Percentiles rank a stretch among this genome's conserved stretches.
phyloP scores from a whole-genome alignment of 2,113 vertebrate genomes.

The Hippoglossus stenolepis region DNA sequence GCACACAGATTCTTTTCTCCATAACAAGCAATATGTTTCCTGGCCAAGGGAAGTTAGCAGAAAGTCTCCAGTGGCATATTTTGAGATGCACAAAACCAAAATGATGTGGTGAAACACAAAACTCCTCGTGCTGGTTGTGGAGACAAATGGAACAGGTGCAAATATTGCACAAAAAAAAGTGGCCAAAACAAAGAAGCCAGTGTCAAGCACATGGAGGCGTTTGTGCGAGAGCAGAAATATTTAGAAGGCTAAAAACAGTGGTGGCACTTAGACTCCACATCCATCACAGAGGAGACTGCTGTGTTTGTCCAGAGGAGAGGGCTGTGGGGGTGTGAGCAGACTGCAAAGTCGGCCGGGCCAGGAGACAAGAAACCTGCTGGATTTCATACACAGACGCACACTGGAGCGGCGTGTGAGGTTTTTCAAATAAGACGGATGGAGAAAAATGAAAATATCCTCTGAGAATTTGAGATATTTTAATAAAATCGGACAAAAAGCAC shows the following conservation, averaged over 20 bases:
- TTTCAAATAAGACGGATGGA: conserved; percentile 16
- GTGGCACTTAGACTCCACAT: conserved; percentile 76
- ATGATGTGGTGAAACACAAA: conserved; percentile 1
- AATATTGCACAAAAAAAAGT: conserved; percentile 72
- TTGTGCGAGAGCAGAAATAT: conserved; percentile 79
- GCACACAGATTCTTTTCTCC: conserved; percentile 17
- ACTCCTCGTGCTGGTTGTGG: conserved; percentile 11
- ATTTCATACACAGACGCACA: conserved; percentile 7
- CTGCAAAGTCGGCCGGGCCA: conserved; percentile 67
- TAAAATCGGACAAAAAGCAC: background rate
- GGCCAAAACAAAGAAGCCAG: conserved; percentile 79
- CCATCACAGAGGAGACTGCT: conserved; percentile 82
- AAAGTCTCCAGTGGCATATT: conserved; percentile 52
- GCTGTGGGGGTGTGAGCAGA: conserved; percentile 72
- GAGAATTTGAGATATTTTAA: background rate
- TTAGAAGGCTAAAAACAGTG: conserved; percentile 81
- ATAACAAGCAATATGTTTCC: conserved; percentile 60
- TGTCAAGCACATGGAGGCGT: conserved; percentile 70
- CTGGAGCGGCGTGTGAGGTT: conserved; percentile 10
- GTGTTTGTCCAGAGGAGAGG: conserved; percentile 76
- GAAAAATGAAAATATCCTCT: conserved; percentile 4
- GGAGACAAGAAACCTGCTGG: conserved; percentile 47
- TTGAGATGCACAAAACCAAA: conserved; percentile 46
- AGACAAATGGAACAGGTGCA: conserved; percentile 81
- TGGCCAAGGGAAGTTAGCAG: conserved; percentile 67